Base-by-base conservation (phyloP, 2,113 vertebrate species). In the Laterallus jamaicensis region DNA sequence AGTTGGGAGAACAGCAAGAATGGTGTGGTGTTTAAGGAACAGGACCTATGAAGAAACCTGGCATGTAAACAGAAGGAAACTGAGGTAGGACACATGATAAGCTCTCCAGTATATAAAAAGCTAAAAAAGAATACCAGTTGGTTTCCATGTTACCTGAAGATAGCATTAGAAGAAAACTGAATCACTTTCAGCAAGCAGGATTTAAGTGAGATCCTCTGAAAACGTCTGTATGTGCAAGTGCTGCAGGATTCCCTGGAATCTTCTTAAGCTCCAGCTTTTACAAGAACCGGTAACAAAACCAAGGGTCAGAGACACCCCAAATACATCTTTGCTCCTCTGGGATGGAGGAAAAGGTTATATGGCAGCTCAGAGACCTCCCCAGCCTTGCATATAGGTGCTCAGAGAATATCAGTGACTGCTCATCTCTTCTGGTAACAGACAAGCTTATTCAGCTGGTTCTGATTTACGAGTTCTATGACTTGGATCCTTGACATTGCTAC, bases 381-480 rank as follows among this genome's bases (percentile, higher is more conserved):
- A 71, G n/a, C 8, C 56, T 87, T 76, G 68, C 5, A 24, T 0
- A 0, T 12, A 78, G n/a, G 11, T 31, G 10, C 85, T 2, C 13
- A 49, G 44, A 82, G 37, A 92, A 66, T 58, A 69, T 3, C 7
- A 2, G 37, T 4, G 19, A 55, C 63, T 90, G 35, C 7, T 88
- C 7, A 4, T 39, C 21, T 47, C 29, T 74, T 67, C 28, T 88
- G 50, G 10, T 42, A 70, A 52, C 6, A 75, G 42, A 86, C 10
- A 31, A 87, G 16, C 14, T 87, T 76, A 47, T 28, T 17, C 32
- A 55, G 1, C 37, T 47, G 63, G 19, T 60, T 20, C 49, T 71
- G 47, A 55, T 37, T 15, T 67, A 9, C 18, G 54, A 76, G 20
- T 17, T 47, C 28, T 32, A 29, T 17, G 40, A 67, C 25, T 56